phyloP scores from a whole-genome alignment of 2,797 vertebrate genomes.

The Sus cebifrons region DNA sequence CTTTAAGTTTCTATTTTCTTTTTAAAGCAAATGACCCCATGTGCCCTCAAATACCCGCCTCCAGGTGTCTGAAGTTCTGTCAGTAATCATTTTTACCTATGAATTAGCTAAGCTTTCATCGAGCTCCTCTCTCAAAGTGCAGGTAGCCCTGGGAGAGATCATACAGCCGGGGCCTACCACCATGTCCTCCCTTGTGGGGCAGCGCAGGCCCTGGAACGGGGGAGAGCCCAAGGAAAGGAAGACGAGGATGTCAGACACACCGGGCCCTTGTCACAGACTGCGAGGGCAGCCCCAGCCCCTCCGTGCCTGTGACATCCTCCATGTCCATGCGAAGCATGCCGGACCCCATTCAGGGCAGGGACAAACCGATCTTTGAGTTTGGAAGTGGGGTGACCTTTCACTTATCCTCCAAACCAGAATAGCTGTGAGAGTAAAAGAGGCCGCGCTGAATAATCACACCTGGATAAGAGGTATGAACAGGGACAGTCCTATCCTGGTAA shows the following conservation, averaged over 20 bases:
- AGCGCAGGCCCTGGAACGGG: background rate
- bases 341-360: background rate
- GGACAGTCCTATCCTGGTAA: background rate
- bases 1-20: background rate
- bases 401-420: slow-evolving; percentile 5
- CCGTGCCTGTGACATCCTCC: background rate
- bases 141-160: slow-evolving; percentile 27
- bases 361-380: slow-evolving; percentile 1
- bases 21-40: background rate
- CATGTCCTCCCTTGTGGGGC: background rate
- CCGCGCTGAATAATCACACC: slow-evolving; percentile 15
- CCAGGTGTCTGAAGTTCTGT: background rate
- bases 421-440: slow-evolving; percentile 21
- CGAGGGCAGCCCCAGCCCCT: background rate
- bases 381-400: slow-evolving; percentile 16
- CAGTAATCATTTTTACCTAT: slow-evolving; percentile 22
- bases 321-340: background rate
- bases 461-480: background rate
- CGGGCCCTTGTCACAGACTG: background rate
- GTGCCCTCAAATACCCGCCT: background rate
- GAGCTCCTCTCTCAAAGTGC: slow-evolving; percentile 64
- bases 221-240: background rate
- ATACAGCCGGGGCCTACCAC: background rate
- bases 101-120: slow-evolving; percentile 58
- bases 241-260: background rate